A percentile compares a stretch with the other conserved stretches of the same genome.
Evolutionary conservation across 1,140 invertebrate species (phyloP).

Genomic region (Drosophila jambulina): DNA sequence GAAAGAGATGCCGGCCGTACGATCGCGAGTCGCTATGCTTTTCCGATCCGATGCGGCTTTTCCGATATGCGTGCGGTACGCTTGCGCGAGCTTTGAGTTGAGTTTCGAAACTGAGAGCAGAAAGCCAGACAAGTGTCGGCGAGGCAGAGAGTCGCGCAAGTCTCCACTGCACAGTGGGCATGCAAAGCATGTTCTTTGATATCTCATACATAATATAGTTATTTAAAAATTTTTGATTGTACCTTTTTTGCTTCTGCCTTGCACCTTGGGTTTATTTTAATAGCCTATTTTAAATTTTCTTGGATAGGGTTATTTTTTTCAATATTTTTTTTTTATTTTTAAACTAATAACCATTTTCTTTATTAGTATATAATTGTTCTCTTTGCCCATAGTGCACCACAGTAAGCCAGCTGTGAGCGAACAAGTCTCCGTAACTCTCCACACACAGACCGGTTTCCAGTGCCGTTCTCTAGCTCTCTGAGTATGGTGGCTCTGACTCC

Average conservation of each 20-base stretch:
- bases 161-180: constrained; percentile 23
- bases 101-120: constrained; percentile 64
- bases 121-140: constrained; percentile 73
- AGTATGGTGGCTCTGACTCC: background rate
- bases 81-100: constrained; percentile 67
- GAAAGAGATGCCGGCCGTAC: constrained; percentile 31
- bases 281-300: background rate
- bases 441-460: constrained; percentile 55
- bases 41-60: constrained; percentile 15
- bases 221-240: no score
- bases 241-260: background rate
- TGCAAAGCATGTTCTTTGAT: background rate
- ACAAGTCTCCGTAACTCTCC: constrained; percentile 64
- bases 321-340: no score
- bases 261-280: background rate
- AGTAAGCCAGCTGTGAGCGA: constrained; percentile 41
- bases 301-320: background rate
- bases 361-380: no score
- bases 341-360: background rate
- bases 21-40: constrained; percentile 28
- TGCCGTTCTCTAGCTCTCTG: background rate
- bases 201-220: no score
- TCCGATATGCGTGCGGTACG: constrained; percentile 38
- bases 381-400: background rate
- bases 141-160: constrained; percentile 14